Evolutionary conservation across 2,888 invertebrate genomes (phyloP), one percentile per base, ranked within the genome.

Genomic region (Smittia sp.): DNA sequence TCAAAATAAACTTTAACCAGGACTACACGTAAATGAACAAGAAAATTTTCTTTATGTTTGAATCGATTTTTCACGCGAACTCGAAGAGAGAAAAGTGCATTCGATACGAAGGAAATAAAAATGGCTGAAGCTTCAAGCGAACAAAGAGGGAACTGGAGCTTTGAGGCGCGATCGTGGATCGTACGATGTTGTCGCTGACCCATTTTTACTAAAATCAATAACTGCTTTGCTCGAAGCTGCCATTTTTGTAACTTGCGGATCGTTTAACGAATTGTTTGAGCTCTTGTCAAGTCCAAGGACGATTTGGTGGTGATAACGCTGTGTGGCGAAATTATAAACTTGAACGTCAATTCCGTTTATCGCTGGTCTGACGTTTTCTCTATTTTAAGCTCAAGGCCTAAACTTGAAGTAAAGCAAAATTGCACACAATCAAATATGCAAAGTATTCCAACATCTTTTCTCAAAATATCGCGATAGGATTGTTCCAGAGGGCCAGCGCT

Each of bases 1-100:
- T 72, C 38, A 72, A 54, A 39, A 72, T 72, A 62, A 72, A 62
- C 62, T 72, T 72, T 22, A 72, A 72, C 38, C 72, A 72, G 54
- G 72, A 72, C 62, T 72, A 72, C 54, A 72, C 72, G 72, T 72
- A 72, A 58, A 58, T 58, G 11, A 24, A 18, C 18, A 18, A 22
- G 24, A 72, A 32, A 7, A 11, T 58, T 52, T 68, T 46, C 18
- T 27, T 54, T 41, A 52, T 54, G 7, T 54, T 54, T 69, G n/a
- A n/a, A 52, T 69, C 66, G 66, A 66, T 66, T 27, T 24, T 68
- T 38, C 46, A 38, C 18, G 67, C 15, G 20, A 32, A 63, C 11
- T n/a, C 15, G 66, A 1, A 15, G 65, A 27, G 65, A 65, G 32
- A 65, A 65, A 46, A 58, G 58, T 63, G 63, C 63, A 63, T 27